Base-by-base conservation (phyloP, 2,113 vertebrate genomes). In the Rana temporaria region DNA sequence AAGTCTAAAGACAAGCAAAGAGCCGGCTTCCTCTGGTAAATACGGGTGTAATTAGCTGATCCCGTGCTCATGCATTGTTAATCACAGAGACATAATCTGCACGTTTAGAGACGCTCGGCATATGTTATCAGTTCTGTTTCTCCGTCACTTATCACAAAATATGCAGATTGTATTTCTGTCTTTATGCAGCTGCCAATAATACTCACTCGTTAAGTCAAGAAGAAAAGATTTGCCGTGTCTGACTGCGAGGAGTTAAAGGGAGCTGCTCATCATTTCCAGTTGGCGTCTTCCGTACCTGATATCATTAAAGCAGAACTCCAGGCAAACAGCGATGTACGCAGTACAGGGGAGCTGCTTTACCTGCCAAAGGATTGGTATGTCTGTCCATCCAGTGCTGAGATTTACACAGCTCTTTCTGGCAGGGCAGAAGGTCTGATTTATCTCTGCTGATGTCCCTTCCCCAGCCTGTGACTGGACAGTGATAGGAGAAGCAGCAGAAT, bases 101-200 rank as follows among this genome's bases (percentile, higher is more conserved):
- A 66, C 80, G 56, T 74, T 82, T 9, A 19, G 80, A 62, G 60
- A 66, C 8, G 60, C 52, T 74, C 32, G 52, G 70, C 80, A 82
- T 82, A 73, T 82, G 80, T 74, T 82, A 63, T 48, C 38, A 52
- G 67, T 34, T 71, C 67, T 80, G 66, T 80, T 71, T 69, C 66
- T 65, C 70, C 38, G 34, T 65, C 69, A 65, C 69, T 74, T 74
- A 74, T 82, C 70, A 74, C 62, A 74, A 74, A 82, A 82, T 73
- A 82, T 73, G 52, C 70, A 82, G 80, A 82, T 82, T 82, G 80
- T 64, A 53, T 82, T 82, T 69, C 60, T 66, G 52, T 73, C 65
- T 69, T 53, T 20, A 38, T 55, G 60, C 52, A 38, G 70, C 80
- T 82, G 80, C 70, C 80, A 74, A 52, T 22, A 64, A 55, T 16